phyloP scores from a whole-genome alignment of 2,797 vertebrate genomes.

The Botia kubotai region DNA sequence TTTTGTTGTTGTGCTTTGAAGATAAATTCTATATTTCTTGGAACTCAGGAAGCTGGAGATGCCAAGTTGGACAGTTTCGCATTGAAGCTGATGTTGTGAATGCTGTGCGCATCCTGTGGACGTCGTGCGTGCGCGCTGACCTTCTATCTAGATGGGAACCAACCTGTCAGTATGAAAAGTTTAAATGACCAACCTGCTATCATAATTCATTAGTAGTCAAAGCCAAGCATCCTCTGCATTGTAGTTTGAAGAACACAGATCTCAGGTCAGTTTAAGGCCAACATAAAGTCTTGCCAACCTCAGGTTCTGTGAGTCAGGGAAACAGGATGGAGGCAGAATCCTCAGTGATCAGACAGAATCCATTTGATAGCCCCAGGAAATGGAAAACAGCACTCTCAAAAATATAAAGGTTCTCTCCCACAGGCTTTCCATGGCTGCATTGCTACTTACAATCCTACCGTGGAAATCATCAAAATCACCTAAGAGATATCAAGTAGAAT shows the following conservation, averaged over 20 bases:
- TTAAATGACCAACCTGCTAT: slow-evolving; percentile 4
- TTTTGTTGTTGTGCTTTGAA: slow-evolving; percentile 21
- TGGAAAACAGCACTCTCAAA: background rate
- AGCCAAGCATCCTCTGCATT: slow-evolving; percentile 8
- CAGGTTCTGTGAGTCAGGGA: background rate
- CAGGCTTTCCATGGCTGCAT: background rate
- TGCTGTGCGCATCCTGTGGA: background rate
- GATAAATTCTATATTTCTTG: slow-evolving; percentile 28
- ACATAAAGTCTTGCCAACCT: slow-evolving; percentile 15
- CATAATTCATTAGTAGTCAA: slow-evolving; percentile 27
- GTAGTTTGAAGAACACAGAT: slow-evolving; percentile 24
- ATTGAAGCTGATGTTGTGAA: background rate
- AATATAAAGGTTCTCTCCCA: background rate
- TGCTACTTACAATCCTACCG: background rate
- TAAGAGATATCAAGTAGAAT: slow-evolving; percentile 4
- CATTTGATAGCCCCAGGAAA: slow-evolving; percentile 5
- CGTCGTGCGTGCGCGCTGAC: background rate
- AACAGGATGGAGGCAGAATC: slow-evolving; percentile 7
- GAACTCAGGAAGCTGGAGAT: slow-evolving; percentile 8
- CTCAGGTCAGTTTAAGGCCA: slow-evolving; percentile 32
- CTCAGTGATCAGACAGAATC: slow-evolving; percentile 29
- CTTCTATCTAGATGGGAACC: slow-evolving; percentile 14
- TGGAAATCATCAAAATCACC: slow-evolving; percentile 4
- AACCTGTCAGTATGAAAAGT: slow-evolving; percentile 14
- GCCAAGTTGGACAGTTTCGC: background rate